Conservation (phyloP, 35 echinoderm and acorn worm genomes). For the Ophioderma brevispina region DNA sequence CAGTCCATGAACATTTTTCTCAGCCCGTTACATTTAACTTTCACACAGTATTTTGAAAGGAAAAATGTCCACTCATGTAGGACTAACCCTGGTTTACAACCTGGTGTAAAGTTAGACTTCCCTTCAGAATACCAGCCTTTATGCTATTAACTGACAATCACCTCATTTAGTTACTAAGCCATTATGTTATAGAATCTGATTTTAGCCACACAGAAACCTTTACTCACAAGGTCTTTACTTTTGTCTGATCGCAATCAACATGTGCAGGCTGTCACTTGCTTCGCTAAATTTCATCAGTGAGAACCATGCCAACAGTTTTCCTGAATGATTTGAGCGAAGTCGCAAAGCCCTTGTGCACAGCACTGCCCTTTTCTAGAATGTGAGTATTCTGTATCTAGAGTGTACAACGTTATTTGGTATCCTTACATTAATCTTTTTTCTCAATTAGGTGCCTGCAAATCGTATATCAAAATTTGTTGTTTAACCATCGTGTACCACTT, state of each 20-base stretch:
- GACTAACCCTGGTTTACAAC: no score
- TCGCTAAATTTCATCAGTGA: conserved; percentile 25
- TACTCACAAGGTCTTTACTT: conserved; percentile 17
- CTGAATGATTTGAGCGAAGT: conserved; percentile 1
- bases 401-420: no score
- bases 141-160: not conserved
- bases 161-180: not conserved
- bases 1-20: no score
- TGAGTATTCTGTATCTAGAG: not conserved
- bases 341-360: not conserved
- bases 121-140: not conserved
- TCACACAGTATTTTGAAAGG: no score
- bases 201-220: not conserved
- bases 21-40: no score
- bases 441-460: no score
- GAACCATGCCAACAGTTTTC: not conserved
- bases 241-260: not conserved
- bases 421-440: no score
- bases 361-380: not conserved
- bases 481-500: no score
- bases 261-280: not conserved
- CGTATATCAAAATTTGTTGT: no score
- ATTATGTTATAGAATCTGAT: not conserved
- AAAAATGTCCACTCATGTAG: no score
- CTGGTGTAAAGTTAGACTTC: no score